These are phyloP conservation scores for Lemur catta DNA, from an alignment of 2,797 vertebrate genomes.

Conservation along the genomic window DNA sequence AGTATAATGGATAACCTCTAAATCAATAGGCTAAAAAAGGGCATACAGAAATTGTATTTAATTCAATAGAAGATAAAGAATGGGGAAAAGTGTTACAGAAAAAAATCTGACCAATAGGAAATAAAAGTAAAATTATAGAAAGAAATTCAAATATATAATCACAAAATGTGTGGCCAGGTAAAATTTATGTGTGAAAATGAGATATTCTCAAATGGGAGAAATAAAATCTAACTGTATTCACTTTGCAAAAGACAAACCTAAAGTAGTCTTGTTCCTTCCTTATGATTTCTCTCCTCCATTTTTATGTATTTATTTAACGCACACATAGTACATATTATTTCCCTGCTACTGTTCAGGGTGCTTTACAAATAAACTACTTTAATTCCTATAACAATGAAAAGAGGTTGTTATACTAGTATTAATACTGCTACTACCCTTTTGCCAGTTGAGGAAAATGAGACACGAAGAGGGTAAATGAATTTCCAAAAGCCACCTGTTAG, in stretches of 20 bases:
- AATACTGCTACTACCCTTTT: background rate
- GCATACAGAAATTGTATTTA: background rate
- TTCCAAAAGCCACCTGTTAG: background rate
- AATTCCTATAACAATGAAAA: background rate
- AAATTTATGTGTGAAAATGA: background rate
- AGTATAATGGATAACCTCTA: background rate
- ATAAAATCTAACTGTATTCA: background rate
- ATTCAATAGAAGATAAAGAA: background rate
- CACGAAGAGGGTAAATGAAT: background rate
- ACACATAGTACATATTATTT: background rate
- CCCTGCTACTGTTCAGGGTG: background rate
- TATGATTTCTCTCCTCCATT: background rate
- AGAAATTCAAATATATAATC: background rate
- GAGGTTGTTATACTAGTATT: background rate
- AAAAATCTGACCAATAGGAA: background rate
- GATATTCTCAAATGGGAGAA: background rate
- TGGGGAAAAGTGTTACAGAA: background rate
- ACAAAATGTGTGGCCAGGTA: background rate
- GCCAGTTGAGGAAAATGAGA: background rate
- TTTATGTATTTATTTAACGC: background rate
- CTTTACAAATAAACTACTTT: background rate
- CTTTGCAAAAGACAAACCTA: background rate
- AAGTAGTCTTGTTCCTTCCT: background rate
- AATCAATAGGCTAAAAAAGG: background rate
- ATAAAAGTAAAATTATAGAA: background rate